Percentiles rank a stretch among this genome's conserved stretches.
phyloP scores from a whole-genome alignment of 1,140 invertebrate genomes.

The Marisa cornuarietis region DNA sequence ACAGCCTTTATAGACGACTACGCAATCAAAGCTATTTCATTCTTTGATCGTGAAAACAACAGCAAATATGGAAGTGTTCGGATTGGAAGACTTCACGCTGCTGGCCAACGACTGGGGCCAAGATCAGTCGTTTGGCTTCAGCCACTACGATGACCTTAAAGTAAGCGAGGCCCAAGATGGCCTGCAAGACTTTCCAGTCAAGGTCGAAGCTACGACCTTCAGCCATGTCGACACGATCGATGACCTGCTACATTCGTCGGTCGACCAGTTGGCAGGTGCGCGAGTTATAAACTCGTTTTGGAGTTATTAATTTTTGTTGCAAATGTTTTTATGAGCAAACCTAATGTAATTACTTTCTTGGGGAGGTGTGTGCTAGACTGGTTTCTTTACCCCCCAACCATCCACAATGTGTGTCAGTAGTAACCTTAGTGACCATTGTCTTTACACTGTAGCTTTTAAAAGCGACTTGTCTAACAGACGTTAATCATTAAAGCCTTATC shows the following conservation, averaged over 20 bases:
- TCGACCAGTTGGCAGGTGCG: constrained; percentile 18
- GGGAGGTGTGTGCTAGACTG: background rate
- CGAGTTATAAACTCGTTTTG: background rate
- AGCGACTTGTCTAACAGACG: too few species aligned
- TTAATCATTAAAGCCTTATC: too few species aligned
- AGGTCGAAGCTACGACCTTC: constrained; percentile 26
- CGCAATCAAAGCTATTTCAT: background rate
- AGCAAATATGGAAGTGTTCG: constrained; percentile 25
- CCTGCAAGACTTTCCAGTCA: constrained; percentile 26
- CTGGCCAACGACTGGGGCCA: constrained; percentile 32
- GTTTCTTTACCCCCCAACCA: background rate
- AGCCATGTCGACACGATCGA: constrained; percentile 21
- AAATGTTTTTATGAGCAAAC: background rate
- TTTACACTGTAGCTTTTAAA: too few species aligned
- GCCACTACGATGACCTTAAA: constrained; percentile 32
- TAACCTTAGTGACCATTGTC: too few species aligned
- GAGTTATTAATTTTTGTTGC: background rate
- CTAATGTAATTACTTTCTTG: background rate
- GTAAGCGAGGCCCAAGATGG: constrained; percentile 21
- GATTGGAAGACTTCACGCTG: constrained; percentile 36
- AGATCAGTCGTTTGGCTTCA: constrained; percentile 23
- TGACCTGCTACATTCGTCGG: constrained; percentile 19
- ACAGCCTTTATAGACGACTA: constrained; percentile 5
- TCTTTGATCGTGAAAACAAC: constrained; percentile 5
- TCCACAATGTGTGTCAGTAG: background rate